Evolutionary conservation across 1,140 invertebrate genomes (phyloP).

Genomic region (Pantala flavescens): DNA sequence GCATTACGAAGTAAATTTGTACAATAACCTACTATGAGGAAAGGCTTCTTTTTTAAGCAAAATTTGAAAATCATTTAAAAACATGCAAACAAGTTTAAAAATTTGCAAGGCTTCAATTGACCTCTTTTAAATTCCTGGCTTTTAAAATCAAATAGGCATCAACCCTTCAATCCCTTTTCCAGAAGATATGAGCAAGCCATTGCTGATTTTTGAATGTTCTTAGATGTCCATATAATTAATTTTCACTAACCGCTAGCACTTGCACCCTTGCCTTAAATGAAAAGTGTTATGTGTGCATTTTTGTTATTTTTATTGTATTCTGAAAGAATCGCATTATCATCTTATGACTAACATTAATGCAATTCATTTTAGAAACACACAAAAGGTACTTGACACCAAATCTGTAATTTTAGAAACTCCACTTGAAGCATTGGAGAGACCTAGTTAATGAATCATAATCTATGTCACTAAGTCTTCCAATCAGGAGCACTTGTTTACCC

Average conservation of each 20-base stretch:
- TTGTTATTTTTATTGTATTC: neutral
- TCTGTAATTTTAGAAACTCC: slow-evolving; percentile 1
- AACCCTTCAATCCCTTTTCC: no score
- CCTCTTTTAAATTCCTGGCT: no score
- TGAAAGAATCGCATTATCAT: neutral
- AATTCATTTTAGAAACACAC: neutral
- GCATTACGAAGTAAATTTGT: no score
- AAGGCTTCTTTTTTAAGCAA: no score
- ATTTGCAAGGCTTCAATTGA: no score
- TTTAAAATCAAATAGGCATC: no score
- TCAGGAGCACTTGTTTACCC: slow-evolving; percentile 4
- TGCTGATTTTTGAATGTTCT: no score
- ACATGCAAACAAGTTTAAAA: no score
- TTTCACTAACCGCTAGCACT: neutral
- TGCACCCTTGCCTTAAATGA: neutral
- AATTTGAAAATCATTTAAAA: no score
- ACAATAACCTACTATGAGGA: no score
- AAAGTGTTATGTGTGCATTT: neutral
- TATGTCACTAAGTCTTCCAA: slow-evolving; percentile 9
- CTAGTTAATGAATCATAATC: slow-evolving; percentile 3
- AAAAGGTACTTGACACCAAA: slow-evolving; percentile 9
- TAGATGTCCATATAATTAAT: neutral
- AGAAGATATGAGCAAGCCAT: no score
- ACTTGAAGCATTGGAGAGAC: neutral
- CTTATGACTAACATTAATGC: neutral